Percentiles rank a stretch among this genome's conserved stretches.
phyloP scores from a whole-genome alignment of 2,113 vertebrate genomes.

The Cebidichthys violaceus region DNA sequence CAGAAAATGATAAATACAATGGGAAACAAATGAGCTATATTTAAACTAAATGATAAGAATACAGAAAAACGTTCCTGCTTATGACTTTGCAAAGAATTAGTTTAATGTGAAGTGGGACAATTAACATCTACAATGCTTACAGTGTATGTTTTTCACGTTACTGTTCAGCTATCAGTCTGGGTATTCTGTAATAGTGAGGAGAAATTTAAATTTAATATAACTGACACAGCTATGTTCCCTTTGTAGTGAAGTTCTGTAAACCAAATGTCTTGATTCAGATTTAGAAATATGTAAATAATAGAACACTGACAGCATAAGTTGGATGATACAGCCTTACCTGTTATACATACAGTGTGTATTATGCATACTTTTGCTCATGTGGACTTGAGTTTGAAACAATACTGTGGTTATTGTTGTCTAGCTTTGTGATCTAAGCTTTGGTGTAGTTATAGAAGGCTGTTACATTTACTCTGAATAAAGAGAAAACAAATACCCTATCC shows the following conservation, averaged over 20 bases:
- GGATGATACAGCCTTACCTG: not conserved
- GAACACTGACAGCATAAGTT: not conserved
- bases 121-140: not conserved
- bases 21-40: conserved; percentile 16
- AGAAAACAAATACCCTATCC: not conserved
- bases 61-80: not conserved
- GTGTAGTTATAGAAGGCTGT: not conserved
- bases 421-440: not conserved
- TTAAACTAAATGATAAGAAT: conserved; percentile 30
- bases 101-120: not conserved
- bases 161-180: not conserved
- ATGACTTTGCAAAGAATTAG: conserved; percentile 5
- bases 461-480: not conserved
- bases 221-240: not conserved
- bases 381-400: not conserved
- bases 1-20: conserved; percentile 33
- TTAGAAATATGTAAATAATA: not conserved
- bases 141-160: not conserved
- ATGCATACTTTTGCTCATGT: not conserved
- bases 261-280: not conserved
- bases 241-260: not conserved
- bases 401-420: not conserved
- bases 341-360: not conserved
- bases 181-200: not conserved
- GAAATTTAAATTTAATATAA: not conserved